phyloP scores from a whole-genome alignment of 2,113 vertebrate genomes.

The Mustela lutreola region DNA sequence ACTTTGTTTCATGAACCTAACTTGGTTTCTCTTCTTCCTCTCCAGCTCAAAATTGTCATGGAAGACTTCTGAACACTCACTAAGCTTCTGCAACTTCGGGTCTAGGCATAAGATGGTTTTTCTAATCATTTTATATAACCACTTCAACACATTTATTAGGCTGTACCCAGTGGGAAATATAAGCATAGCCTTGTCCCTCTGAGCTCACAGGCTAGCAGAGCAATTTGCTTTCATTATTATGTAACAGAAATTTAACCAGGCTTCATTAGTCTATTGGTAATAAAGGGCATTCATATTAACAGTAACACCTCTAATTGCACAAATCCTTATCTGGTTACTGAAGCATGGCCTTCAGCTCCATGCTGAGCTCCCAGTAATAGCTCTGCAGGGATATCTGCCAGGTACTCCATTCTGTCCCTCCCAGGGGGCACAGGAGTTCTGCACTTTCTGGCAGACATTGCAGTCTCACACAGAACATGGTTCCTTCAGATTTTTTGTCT shows the following conservation, averaged over 20 bases:
- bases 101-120: not conserved
- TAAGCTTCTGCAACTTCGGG: not conserved
- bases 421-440: not conserved
- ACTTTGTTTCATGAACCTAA: not conserved
- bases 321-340: not conserved
- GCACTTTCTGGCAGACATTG: not conserved
- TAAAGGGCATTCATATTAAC: constrained; percentile 3
- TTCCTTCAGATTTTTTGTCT: not conserved
- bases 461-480: not conserved
- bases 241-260: not conserved
- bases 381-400: not conserved
- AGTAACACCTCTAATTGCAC: constrained; percentile 7
- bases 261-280: not conserved
- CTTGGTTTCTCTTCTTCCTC: not conserved
- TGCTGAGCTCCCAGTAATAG: not conserved
- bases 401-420: not conserved
- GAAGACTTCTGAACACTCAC: not conserved
- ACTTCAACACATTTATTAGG: not conserved
- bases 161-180: not conserved
- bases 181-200: not conserved
- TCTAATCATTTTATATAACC: not conserved
- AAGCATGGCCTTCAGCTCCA: not conserved
- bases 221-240: not conserved
- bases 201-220: not conserved
- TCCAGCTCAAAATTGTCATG: not conserved